Percentiles rank a stretch among this genome's conserved stretches.
Evolutionary conservation across 2,888 invertebrate genomes (phyloP).

Genomic region (Euzophera pinguis): DNA sequence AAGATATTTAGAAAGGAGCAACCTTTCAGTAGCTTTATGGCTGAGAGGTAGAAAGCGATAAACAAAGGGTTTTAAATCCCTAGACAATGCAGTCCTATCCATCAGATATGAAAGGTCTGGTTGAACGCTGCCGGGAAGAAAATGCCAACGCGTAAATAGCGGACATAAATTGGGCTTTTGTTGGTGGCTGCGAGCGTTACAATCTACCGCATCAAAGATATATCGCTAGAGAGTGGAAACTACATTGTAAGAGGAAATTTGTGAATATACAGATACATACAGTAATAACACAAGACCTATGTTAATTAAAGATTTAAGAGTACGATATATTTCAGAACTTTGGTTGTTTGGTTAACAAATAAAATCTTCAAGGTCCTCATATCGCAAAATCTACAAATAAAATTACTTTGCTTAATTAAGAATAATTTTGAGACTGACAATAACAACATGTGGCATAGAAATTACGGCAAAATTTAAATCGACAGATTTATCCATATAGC

Average conservation of each 20-base stretch:
- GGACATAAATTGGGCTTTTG: constrained; percentile 44
- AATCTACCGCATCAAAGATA: constrained; percentile 6
- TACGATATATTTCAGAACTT: no score
- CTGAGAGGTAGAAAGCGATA: constrained; percentile 22
- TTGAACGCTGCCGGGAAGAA: constrained; percentile 23
- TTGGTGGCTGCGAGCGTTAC: constrained; percentile 16
- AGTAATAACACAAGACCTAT: no score
- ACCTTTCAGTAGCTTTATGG: constrained; percentile 35
- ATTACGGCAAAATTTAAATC: no score
- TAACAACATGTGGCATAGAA: no score
- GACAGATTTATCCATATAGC: no score
- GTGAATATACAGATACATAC: constrained; percentile 1
- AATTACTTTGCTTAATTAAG: no score
- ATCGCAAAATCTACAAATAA: no score
- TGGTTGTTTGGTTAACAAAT: no score
- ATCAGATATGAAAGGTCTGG: constrained; percentile 51
- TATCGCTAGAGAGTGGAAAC: constrained; percentile 5
- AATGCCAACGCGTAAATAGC: constrained; percentile 37
- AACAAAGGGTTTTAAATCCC: constrained; percentile 38
- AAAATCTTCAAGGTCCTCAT: no score
- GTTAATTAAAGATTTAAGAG: neutral
- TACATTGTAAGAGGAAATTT: neutral
- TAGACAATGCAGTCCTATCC: constrained; percentile 52
- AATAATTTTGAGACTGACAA: no score
- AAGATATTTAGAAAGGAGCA: constrained; percentile 29